Conservation (phyloP, 2,113 vertebrate species). For the Eubucco bourcierii region DNA sequence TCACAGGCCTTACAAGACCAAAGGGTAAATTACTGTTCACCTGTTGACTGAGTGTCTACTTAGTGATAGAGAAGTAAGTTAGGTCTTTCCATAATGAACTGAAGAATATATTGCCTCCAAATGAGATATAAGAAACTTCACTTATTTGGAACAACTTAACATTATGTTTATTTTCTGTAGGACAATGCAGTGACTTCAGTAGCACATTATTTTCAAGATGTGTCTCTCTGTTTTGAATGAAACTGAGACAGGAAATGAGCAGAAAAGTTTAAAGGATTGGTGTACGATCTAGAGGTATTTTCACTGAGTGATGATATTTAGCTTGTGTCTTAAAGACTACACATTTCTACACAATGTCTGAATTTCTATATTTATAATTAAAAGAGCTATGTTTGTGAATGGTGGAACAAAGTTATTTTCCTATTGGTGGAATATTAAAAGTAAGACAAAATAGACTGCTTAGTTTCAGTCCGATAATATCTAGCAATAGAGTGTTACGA, state of each 20-base stretch:
- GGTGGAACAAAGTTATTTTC: background rate
- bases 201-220: background rate
- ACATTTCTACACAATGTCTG: background rate
- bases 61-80: background rate
- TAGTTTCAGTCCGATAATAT: background rate
- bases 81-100: background rate
- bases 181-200: background rate
- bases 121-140: background rate
- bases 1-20: background rate
- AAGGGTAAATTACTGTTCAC: background rate
- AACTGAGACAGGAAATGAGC: background rate
- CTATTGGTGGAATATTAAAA: background rate
- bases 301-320: background rate
- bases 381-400: background rate
- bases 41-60: background rate
- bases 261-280: background rate
- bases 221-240: background rate
- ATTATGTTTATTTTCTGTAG: background rate
- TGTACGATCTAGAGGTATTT: background rate
- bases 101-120: background rate
- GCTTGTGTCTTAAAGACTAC: background rate
- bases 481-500: background rate
- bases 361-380: background rate
- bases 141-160: background rate
- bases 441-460: background rate